Evolutionary conservation across 2,797 vertebrate species (phyloP), one percentile per base, ranked within the genome.

Genomic region (Atherinosoma microstoma): DNA sequence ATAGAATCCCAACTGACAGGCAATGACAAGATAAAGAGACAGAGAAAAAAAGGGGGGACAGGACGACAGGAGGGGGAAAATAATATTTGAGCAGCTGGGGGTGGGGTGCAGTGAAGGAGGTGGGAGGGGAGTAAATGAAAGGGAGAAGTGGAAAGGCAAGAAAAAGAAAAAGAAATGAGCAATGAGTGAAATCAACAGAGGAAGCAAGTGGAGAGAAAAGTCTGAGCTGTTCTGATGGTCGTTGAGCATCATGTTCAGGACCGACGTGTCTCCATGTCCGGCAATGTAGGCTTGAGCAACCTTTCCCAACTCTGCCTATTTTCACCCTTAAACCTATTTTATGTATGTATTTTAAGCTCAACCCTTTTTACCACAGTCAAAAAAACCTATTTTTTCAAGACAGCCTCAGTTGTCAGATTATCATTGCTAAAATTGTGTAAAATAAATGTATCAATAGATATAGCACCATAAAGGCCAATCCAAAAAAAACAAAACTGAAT

Each of bases 11-110:
- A 84, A 93, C 89, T 95, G 90, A 94, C 94, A 94, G 90, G 87
- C 92, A 94, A 93, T 92, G 92, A 93, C 92, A 93, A 93, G 93
- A 94, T 92, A 93, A 94, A 94, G 90, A 93, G 87, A 89, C 87
- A 74, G 84, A 86, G 88, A 61, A 69, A 75, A 49, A 13, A 79
- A 76, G 68, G 65, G 86, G 83, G 82, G 87, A 79, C 87, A 79
- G 90, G 89, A 87, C 76, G 82, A 87, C 84, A 91, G 83, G 86
- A 89, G 89, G 82, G 87, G 91, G 84, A 84, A 83, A 86, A 91
- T 91, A 92, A 93, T 94, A 94, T 92, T 93, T 93, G 87, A 93
- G 91, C 86, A 91, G 86, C 84, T 72, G 80, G 75, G 81, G 79
- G 75, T 47, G 75, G 70, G 69, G 62, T 45, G 66, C 30, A 64